A percentile compares a stretch with the other conserved stretches of the same genome.
Evolutionary conservation across 2,797 vertebrate species (phyloP).

Genomic region (Enteromius viviparus): DNA sequence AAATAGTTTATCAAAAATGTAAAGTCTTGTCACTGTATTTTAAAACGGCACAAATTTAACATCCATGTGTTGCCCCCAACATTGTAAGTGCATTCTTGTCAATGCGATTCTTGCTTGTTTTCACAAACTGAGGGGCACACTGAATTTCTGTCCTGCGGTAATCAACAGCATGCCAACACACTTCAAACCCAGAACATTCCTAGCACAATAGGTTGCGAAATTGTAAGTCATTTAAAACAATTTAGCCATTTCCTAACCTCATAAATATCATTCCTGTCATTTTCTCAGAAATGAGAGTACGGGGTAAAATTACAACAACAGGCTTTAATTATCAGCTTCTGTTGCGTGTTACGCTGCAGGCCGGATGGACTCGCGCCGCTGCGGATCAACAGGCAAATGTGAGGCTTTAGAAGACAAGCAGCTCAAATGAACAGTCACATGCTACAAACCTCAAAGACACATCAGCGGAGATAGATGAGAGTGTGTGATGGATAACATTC

Average conservation of each 20-base stretch:
- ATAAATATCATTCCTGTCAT: constrained; percentile 4
- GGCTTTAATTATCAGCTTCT: constrained; percentile 30
- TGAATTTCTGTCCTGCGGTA: neutral
- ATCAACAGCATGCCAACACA: neutral
- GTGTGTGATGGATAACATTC: constrained; percentile 35
- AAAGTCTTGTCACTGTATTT: neutral
- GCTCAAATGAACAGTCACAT: constrained; percentile 25
- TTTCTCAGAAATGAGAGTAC: constrained; percentile 3
- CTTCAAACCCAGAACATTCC: neutral
- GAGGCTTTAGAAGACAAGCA: constrained; percentile 28
- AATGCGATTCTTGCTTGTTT: neutral
- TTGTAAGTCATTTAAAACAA: neutral
- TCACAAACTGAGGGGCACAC: neutral
- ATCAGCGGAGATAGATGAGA: constrained; percentile 33
- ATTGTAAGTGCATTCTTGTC: neutral
- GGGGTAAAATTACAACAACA: constrained; percentile 27
- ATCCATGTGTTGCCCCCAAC: neutral
- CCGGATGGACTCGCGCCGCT: neutral
- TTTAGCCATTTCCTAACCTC: neutral
- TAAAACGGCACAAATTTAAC: neutral
- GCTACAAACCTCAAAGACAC: constrained; percentile 48
- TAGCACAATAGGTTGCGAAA: neutral
- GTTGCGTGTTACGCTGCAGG: constrained; percentile 6
- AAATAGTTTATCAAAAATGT: neutral
- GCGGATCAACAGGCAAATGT: neutral